Conservation (phyloP, 2,888 invertebrate genomes). For the Leucophenga montana region DNA sequence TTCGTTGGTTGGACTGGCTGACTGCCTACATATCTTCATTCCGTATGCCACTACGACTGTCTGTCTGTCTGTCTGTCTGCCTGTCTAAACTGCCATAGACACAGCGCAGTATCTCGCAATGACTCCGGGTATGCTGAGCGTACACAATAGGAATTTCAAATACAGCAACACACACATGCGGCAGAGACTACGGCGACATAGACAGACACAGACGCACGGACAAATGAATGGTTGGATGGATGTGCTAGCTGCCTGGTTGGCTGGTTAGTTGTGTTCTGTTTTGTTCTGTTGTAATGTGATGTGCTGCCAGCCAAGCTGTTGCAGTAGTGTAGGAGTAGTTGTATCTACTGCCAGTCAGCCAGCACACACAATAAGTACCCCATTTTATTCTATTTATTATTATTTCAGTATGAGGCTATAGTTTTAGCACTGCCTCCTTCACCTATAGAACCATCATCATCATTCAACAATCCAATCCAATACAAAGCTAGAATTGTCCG, state of each 20-base stretch:
- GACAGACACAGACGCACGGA: neutral
- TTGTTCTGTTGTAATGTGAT: too few species aligned
- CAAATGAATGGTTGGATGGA: neutral
- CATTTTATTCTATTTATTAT: slow-evolving; percentile 21
- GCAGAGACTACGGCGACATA: neutral
- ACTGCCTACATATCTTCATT: neutral
- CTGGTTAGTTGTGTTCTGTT: too few species aligned
- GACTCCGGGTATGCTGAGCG: slow-evolving; percentile 15
- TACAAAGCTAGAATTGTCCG: too few species aligned
- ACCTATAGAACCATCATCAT: slow-evolving; percentile 6
- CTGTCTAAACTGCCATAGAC: slow-evolving; percentile 9
- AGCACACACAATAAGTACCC: neutral
- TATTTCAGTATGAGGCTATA: slow-evolving; percentile 3
- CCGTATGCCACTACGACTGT: neutral
- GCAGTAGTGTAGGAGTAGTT: too few species aligned
- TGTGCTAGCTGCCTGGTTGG: too few species aligned
- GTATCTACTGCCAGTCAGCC: too few species aligned
- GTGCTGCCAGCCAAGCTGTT: too few species aligned
- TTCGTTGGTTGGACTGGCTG: neutral
- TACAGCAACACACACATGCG: slow-evolving; percentile 46
- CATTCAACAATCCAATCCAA: too few species aligned
- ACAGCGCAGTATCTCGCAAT: neutral
- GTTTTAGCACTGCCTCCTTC: slow-evolving; percentile 1
- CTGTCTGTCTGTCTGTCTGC: neutral
- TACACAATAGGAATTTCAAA: slow-evolving; percentile 59